Evolutionary conservation across 2,113 vertebrate species (phyloP), one percentile per base, ranked within the genome.

Genomic region (Channa argus): DNA sequence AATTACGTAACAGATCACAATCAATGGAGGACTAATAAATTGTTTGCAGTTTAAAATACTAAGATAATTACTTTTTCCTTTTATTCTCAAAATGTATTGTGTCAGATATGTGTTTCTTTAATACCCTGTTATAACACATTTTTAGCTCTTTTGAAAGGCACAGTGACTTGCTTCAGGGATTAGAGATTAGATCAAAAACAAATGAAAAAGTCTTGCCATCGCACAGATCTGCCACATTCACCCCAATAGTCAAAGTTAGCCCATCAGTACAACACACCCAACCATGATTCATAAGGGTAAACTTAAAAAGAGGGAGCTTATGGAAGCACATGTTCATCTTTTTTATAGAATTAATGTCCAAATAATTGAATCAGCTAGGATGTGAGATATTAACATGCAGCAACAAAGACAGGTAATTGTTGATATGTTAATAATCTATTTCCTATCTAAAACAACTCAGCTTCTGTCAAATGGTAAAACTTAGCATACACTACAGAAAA

Each of bases 361-460:
- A 58, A 59, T 72, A 68, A 53, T 7, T 9, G 15, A 49, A 13
- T 6, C 49, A 55, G 43, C 41, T 62, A 44, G 49, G 62, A 46
- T 71, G 6, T 5, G 11, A 56, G 3, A 3, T 70, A 65, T 74
- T 68, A 54, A 69, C 64, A 70, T 67, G 24, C 41, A n/a, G 14
- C 36, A 3, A 38, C 15, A 36, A 6, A 14, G 44, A 15, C 14
- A 33, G 14, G 8, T 24, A 6, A 2, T 10, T 4, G 10, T 46
- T 58, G 55, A 34, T 11, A n/a, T 53, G 61, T 63, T 49, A 44
- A 60, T 71, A n/a, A 79, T 65, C 47, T 33, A 60, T 54, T 24
- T 24, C 24, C 24, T 24, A 24, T 24, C 24, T 24, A 24, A 24
- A 24, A 24, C 24, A 1, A 41, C 39, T 41, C 24, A 24, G 60